Conservation (phyloP, 2,797 vertebrate genomes). For the Brachymystax lenok region DNA sequence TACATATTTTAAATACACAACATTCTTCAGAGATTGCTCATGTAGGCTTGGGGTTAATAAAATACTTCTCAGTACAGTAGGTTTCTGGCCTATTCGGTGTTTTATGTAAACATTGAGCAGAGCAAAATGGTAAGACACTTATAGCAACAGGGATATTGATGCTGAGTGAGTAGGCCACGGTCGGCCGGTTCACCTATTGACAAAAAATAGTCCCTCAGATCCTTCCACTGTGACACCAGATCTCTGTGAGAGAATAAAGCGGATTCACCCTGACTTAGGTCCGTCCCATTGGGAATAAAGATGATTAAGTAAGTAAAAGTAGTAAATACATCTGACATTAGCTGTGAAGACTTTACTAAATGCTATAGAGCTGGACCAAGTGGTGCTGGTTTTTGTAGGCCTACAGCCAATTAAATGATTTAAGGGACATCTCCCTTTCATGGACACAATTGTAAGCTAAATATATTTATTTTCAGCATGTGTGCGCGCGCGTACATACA, state of each 20-base stretch:
- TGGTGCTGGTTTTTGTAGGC: background rate
- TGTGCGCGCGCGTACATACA: no score
- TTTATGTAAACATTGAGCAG: no score
- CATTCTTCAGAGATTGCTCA: slow-evolving; percentile 53
- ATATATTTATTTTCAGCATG: background rate
- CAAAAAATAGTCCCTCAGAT: slow-evolving; percentile 22
- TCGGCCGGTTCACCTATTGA: slow-evolving; percentile 19
- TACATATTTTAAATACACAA: slow-evolving; percentile 36
- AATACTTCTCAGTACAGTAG: slow-evolving; percentile 5
- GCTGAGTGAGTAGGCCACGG: background rate
- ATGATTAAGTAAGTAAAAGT: no score
- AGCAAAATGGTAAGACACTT: slow-evolving; percentile 16
- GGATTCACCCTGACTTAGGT: background rate
- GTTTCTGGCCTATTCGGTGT: no score
- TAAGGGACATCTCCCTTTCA: background rate
- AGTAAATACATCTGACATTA: no score
- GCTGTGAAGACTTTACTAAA: no score
- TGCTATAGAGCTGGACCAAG: no score
- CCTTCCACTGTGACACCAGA: background rate
- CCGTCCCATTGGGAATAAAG: no score
- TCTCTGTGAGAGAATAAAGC: background rate
- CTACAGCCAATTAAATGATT: background rate
- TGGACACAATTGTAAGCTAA: background rate
- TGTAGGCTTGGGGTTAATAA: slow-evolving; percentile 17
- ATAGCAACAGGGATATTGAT: slow-evolving; percentile 2